Evolutionary conservation across 2,888 invertebrate genomes (phyloP).

Genomic region (Lycophotia porphyrea): DNA sequence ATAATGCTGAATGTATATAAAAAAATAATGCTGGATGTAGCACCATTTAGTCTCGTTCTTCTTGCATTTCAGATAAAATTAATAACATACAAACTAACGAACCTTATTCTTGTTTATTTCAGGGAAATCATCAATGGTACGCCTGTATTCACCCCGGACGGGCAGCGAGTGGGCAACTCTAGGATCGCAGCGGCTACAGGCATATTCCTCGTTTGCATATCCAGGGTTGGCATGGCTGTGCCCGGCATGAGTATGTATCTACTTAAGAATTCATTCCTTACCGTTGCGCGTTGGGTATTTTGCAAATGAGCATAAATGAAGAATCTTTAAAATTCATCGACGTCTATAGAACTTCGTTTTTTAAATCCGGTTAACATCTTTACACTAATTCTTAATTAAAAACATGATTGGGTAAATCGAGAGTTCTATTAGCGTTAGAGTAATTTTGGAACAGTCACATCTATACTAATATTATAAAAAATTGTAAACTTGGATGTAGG

Average conservation of each 20-base stretch:
- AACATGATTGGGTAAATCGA: background rate
- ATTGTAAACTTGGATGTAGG: background rate
- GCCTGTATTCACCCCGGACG: slow-evolving; percentile 94
- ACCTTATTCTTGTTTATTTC: slow-evolving; percentile 28
- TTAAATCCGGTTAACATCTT: background rate
- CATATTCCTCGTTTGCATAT: slow-evolving; percentile 96
- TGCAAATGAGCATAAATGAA: too few relatives aligned
- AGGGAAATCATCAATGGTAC: slow-evolving; percentile 96
- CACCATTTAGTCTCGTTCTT: background rate
- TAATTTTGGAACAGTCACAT: background rate
- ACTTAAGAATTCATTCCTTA: background rate
- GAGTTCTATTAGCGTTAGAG: background rate
- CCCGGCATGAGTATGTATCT: slow-evolving; percentile 94
- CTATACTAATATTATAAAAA: background rate
- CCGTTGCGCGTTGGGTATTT: too few relatives aligned
- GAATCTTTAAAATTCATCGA: too few relatives aligned
- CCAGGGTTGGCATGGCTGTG: slow-evolving; percentile 97
- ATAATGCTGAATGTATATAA: too few relatives aligned
- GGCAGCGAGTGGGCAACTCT: slow-evolving; percentile 92
- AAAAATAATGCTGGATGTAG: too few relatives aligned
- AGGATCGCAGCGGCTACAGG: slow-evolving; percentile 94
- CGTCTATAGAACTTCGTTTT: background rate
- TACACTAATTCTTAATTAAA: background rate
- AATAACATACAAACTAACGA: background rate
- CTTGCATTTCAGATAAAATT: background rate